Conservation (phyloP, 2,113 vertebrate species). For the Tragelaphus strepsiceros region DNA sequence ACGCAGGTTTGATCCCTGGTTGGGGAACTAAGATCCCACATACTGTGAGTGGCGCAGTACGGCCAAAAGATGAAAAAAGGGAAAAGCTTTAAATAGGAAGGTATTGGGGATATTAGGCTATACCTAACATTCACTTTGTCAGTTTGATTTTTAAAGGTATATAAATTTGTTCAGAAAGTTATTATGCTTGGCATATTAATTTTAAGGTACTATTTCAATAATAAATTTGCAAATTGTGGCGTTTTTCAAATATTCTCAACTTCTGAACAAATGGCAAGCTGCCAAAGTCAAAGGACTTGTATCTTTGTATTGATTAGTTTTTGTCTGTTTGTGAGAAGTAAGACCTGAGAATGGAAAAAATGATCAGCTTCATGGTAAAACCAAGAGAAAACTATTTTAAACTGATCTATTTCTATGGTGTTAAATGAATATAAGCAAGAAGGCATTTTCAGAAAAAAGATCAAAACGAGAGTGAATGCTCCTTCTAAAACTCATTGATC, state of each 20-base stretch:
- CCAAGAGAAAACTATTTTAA: not conserved
- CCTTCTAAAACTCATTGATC: not conserved
- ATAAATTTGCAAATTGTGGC: not conserved
- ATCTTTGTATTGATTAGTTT: not conserved
- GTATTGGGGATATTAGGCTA: not conserved
- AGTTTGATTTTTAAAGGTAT: not conserved
- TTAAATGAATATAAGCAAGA: not conserved
- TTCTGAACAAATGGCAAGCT: not conserved
- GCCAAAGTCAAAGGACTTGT: not conserved
- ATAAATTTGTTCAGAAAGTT: not conserved
- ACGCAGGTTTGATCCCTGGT: not conserved
- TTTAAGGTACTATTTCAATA: not conserved
- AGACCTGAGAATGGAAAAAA: not conserved
- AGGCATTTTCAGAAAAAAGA: constrained; percentile 4
- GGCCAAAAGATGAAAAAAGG: not conserved
- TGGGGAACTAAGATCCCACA: not conserved
- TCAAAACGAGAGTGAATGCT: not conserved
- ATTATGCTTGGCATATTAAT: not conserved
- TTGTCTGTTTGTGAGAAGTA: not conserved
- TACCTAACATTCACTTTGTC: not conserved
- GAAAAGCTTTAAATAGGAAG: not conserved
- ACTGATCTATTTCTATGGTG: not conserved
- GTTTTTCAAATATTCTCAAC: not conserved
- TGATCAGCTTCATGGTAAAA: not conserved
- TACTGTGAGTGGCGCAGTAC: not conserved